A percentile compares a stretch with the other conserved stretches of the same genome.
These are phyloP conservation scores for Mythimna lalbum DNA, from an alignment of 2,888 invertebrate species.

Conservation along the genomic window DNA sequence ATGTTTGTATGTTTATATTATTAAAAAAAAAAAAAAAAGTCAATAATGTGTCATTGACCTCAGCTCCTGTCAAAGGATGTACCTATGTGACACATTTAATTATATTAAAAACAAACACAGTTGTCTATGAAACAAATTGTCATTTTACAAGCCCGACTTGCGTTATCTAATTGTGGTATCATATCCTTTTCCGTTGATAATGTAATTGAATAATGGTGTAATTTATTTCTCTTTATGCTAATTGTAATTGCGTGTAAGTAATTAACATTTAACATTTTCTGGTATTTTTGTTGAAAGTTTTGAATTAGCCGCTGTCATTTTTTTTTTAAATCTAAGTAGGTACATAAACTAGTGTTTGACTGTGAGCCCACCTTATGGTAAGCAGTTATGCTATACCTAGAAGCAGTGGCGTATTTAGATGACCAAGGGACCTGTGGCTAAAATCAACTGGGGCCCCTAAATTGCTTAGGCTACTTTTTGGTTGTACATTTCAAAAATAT, in stretches of 20 bases:
- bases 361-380: too few relatives aligned
- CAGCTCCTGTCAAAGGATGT: neutral
- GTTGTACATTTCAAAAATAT: too few relatives aligned
- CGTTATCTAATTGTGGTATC: conserved; percentile 19
- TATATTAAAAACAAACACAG: conserved; percentile 10
- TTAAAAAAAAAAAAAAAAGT: too few relatives aligned
- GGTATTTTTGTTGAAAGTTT: neutral
- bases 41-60: neutral
- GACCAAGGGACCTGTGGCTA: too few relatives aligned
- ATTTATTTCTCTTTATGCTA: conserved; percentile 16
- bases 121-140: conserved; percentile 24
- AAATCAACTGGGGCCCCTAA: too few relatives aligned
- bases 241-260: neutral
- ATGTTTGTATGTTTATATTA: too few relatives aligned
- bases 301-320: neutral
- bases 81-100: neutral
- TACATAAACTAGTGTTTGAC: too few relatives aligned
- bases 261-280: neutral
- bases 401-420: too few relatives aligned
- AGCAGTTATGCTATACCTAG: too few relatives aligned
- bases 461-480: too few relatives aligned
- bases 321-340: too few relatives aligned
- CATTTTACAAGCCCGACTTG: neutral
- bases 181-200: conserved; percentile 52
- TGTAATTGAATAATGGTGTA: conserved; percentile 8